Conservation (phyloP, 2,113 vertebrate species). For the Glaucidium brasilianum region DNA sequence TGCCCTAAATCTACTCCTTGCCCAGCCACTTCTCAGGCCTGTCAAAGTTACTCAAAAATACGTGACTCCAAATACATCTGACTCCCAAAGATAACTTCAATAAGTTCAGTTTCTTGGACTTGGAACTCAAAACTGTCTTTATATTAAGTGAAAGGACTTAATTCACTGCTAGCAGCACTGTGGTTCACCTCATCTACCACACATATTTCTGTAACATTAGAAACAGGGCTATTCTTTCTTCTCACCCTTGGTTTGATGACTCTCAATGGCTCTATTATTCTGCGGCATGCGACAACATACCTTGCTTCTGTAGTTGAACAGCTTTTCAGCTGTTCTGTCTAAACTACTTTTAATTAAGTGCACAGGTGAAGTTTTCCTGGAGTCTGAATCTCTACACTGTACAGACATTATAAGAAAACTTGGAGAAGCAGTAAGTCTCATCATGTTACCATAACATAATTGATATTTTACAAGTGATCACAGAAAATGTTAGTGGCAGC, state of each 20-base stretch:
- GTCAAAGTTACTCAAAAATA: neutral
- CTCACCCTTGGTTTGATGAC: neutral
- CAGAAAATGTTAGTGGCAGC: neutral
- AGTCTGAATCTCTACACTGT: neutral
- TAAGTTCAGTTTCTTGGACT: neutral
- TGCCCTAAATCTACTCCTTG: no score
- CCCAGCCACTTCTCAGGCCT: no score
- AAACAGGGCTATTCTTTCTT: neutral
- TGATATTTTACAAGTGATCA: neutral
- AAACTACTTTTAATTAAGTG: neutral
- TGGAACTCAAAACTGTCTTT: neutral
- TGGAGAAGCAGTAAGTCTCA: neutral
- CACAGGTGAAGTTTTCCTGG: neutral
- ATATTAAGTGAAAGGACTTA: neutral
- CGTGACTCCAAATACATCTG: neutral
- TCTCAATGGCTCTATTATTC: neutral
- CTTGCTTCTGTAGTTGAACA: neutral
- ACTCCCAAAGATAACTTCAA: neutral
- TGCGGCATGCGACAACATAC: neutral
- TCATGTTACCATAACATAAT: neutral
- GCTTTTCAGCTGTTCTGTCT: neutral
- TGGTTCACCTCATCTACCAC: neutral
- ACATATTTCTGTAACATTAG: neutral
- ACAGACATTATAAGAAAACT: neutral
- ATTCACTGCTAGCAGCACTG: neutral